Evolutionary conservation across 2,888 invertebrate species (phyloP), one percentile per base, ranked within the genome.

Genomic region (Hypomecis punctinalis): DNA sequence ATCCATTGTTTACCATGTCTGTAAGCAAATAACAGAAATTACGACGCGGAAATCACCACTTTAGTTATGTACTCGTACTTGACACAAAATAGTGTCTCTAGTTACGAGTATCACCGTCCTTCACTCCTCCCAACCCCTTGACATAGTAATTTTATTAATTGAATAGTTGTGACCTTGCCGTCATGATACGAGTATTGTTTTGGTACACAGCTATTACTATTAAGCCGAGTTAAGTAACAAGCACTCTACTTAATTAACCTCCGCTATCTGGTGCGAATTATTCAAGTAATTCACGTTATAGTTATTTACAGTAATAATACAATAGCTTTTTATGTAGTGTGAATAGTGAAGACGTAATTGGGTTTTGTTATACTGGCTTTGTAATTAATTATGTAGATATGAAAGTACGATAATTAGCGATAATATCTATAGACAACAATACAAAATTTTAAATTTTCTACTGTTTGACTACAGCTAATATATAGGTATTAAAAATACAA

Each of bases 171-270:
- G 54, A 46, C 49, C 40, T 51, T 46, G 45, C 40, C 51, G 52
- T 46, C 56, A 57, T 56, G 45, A 53, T 62, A 23, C 23, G 23
- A 23, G 23, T 23, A 51, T 47, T 53, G 51, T 56, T 56, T 53
- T 51, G 52, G 9, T 13, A 47, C 36, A 45, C 36, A 47, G 23
- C 56, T 46, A 40, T 56, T 56, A 56, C 47, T 37, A 48, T 56
- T 56, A 39, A 47, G 56, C 33, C 7, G 13, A 55, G 49, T 45
- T 57, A 56, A 63, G 63, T 57, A 57, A 56, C 61, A 57, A 63
- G 58, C 58, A 58, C 53, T 63, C 33, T 49, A 54, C 47, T 43
- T 54, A 63, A 63, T 57, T 51, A 63, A 51, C 35, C 36, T 36
- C 11, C 7, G 10, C 10, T 33, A 47, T 36, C 36, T 51, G 40